Evolutionary conservation across 2,113 vertebrate genomes (phyloP), one percentile per base, ranked within the genome.

Genomic region (Psephotus haematonotus): DNA sequence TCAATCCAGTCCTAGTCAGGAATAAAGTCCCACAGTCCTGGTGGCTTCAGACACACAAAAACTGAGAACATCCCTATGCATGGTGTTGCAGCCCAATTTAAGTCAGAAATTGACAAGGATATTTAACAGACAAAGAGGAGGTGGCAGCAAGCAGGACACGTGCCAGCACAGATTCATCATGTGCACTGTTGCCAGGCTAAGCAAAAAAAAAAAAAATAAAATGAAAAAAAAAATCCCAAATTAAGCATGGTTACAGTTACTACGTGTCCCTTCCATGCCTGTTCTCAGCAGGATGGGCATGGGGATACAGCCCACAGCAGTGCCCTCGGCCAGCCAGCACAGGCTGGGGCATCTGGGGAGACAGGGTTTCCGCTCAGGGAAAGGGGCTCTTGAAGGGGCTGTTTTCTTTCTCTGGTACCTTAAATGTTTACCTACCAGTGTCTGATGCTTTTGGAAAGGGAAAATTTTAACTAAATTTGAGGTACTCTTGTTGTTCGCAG

Each of bases 91-190:
- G 50, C 57, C 19, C 27, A 41, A 0, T 83, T 69, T 76, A 88
- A 83, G 15, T 41, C 49, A 95, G 46, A 41, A 88, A 57, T 47
- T 52, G 65, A 57, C 50, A 90, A 92, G 65, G n/a, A 50, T 47
- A 37, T 53, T 69, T 65, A 92, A 92, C 87, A 63, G 93, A 91
- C 68, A 87, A 81, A 65, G 78, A 89, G 82, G 62, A 63, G 60
- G 92, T 82, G 79, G 80, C 41, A 95, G 53, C 25, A 76, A 81
- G 37, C 37, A 46, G 33, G 90, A 75, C 31, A 44, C 59, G 92
- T 86, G 65, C 37, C 72, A 76, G 53, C 86, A 93, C n/a, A 87
- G 62, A 89, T 91, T 94, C 74, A 68, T 81, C 77, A 90, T 64
- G 19, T 2, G 1, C 77, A 24, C 31, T 50, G 50, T 74, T 95